Evolutionary conservation across 1,140 invertebrate genomes (phyloP).

Genomic region (Nomia melanderi): DNA sequence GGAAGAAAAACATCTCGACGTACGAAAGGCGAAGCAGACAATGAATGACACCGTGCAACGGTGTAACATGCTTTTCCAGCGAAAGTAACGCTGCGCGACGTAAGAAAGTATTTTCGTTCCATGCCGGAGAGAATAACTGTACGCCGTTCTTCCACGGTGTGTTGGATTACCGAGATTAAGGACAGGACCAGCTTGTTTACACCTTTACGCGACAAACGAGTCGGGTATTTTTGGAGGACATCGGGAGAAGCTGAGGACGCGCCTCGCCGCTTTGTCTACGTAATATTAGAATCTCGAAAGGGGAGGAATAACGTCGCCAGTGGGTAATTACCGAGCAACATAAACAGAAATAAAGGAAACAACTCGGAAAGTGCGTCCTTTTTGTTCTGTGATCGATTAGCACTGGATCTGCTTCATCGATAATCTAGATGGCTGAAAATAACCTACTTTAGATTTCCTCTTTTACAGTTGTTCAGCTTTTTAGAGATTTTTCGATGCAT

Average conservation of each 20-base stretch:
- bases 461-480: too few species aligned
- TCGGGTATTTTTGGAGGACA: slow-evolving; percentile 46
- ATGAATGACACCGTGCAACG: too few species aligned
- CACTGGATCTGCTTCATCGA: too few species aligned
- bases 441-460: too few species aligned
- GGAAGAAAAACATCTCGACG: too few species aligned
- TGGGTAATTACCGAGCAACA: not conserved
- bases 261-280: not conserved
- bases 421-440: too few species aligned
- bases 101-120: slow-evolving; percentile 23
- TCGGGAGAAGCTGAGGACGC: not conserved
- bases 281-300: not conserved
- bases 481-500: too few species aligned
- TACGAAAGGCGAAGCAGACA: too few species aligned
- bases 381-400: too few species aligned
- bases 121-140: not conserved
- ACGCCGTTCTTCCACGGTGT: slow-evolving; percentile 33
- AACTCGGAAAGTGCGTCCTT: too few species aligned
- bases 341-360: too few species aligned
- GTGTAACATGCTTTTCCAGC: not conserved
- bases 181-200: slow-evolving; percentile 33
- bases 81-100: not conserved
- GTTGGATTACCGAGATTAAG: slow-evolving; percentile 61
- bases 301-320: not conserved
- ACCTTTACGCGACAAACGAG: slow-evolving; percentile 7